Base-by-base conservation (phyloP, 2,113 vertebrate genomes). In the Panurus biarmicus region DNA sequence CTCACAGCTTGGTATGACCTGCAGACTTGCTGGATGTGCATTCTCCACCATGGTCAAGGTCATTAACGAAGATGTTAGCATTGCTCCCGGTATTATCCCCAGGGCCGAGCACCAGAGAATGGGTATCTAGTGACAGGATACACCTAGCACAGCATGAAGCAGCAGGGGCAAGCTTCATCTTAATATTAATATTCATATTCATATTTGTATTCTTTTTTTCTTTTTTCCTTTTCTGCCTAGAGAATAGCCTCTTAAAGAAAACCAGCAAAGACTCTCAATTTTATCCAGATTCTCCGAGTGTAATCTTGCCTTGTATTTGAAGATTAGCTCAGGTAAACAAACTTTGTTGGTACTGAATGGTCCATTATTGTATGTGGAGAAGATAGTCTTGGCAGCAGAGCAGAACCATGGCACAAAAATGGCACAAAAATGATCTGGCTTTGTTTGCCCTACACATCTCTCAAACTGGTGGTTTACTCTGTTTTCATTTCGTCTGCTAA, bases 11-110 rank as follows among this genome's bases (percentile, higher is more conserved):
- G 33, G 3, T 81, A 33, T 57, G 40, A 60, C 42, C 40, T 81
- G 60, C 61, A 57, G 8, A 47, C 42, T 61, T 42, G 31, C 53
- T 62, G 73, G 62, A n/a, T 4, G 2, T 33, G 33, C 44, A 12
- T 11, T 66, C 67, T 83, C n/a, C 20, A 50, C 16, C 50, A 24
- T 36, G 5, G 7, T 25, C 21, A 35, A 57, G 24, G 42, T 48
- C 45, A 40, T 61, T 70, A 69, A 51, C 33, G 40, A 56, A 40
- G 65, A 51, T 36, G 6, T 56, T 77, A 64, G 29, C 56, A 16
- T n/a, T 62, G 12, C 25, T 66, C 35, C 21, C 0, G 0, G 7
- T 77, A 57, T 31, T 71, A 25, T 48, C 18, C 15, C 12, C 14
- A 44, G 22, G 50, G 36, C 42, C 61, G 47, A 87, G 16, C 22